These are phyloP conservation scores for Fringilla coelebs DNA, from an alignment of 2,797 vertebrate species.

Conservation along the genomic window DNA sequence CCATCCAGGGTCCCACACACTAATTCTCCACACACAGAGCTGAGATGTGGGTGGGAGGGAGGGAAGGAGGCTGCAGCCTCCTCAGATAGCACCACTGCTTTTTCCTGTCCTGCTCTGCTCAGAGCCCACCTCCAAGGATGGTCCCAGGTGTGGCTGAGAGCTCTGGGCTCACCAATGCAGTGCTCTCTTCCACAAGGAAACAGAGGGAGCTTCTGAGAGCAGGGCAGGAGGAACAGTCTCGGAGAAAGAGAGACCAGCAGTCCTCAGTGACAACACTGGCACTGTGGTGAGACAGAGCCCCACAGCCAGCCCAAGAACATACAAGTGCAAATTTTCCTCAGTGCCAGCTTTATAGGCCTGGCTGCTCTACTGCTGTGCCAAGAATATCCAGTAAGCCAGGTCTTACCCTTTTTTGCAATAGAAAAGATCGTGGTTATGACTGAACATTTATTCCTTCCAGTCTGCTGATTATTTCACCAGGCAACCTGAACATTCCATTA, in stretches of 20 bases:
- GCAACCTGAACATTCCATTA: constrained; percentile 47
- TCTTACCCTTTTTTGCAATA: not conserved
- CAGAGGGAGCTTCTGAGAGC: not conserved
- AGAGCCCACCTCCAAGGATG: not conserved
- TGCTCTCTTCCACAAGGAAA: not conserved
- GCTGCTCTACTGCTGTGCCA: not conserved
- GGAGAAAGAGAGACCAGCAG: not conserved
- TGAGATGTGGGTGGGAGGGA: not conserved
- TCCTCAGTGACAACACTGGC: not conserved
- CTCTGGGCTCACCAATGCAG: not conserved
- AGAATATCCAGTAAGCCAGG: not conserved
- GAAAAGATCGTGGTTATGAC: not conserved
- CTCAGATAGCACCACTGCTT: not conserved
- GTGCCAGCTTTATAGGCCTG: not conserved
- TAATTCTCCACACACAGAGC: not conserved
- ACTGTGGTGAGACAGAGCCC: not conserved
- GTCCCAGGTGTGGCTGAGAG: not conserved
- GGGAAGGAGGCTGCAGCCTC: not conserved
- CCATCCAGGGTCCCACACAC: not conserved
- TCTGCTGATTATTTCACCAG: constrained; percentile 51
- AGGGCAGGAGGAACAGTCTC: not conserved
- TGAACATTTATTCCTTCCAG: constrained; percentile 35
- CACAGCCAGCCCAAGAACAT: not conserved
- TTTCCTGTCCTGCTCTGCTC: not conserved
- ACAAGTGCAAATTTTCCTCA: not conserved